A percentile compares a stretch with the other conserved stretches of the same genome.
phyloP scores from a whole-genome alignment of 2,888 invertebrate species.

The Itoplectis maculator region DNA sequence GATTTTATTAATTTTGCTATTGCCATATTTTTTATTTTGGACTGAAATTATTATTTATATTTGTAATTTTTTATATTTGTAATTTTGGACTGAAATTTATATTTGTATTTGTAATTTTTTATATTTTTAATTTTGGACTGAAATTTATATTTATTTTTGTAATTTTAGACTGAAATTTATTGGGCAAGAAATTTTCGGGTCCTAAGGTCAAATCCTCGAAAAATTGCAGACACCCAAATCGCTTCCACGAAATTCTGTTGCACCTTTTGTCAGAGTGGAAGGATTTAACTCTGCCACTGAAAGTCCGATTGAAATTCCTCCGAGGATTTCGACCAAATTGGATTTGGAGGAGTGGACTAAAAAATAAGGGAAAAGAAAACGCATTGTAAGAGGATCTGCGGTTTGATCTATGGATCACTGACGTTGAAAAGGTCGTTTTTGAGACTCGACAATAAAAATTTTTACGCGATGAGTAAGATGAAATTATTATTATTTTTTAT shows the following conservation, averaged over 20 bases:
- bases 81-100: too few species aligned
- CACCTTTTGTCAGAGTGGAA: slow-evolving; percentile 35
- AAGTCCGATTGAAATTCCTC: neutral
- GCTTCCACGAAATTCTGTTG: slow-evolving; percentile 64
- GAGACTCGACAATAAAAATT: slow-evolving; percentile 32
- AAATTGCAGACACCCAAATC: slow-evolving; percentile 65
- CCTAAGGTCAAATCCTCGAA: slow-evolving; percentile 53
- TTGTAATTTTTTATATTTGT: too few species aligned
- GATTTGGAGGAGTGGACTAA: neutral
- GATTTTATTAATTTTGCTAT: neutral
- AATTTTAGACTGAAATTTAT: slow-evolving; percentile 31
- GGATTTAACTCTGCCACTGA: slow-evolving; percentile 48
- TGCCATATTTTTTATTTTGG: too few species aligned
- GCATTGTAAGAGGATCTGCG: slow-evolving; percentile 3
- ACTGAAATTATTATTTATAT: too few species aligned
- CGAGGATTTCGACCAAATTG: neutral
- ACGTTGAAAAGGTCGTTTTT: slow-evolving; percentile 53
- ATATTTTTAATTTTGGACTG: too few species aligned
- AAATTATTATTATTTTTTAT: too few species aligned
- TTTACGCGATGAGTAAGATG: slow-evolving; percentile 34
- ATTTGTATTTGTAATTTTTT: too few species aligned
- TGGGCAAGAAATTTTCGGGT: neutral
- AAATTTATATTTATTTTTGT: too few species aligned
- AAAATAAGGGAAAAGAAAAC: slow-evolving; percentile 16
- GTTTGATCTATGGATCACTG: too few species aligned